Conservation (phyloP, 2,113 vertebrate species). For the Cebus imitator region DNA sequence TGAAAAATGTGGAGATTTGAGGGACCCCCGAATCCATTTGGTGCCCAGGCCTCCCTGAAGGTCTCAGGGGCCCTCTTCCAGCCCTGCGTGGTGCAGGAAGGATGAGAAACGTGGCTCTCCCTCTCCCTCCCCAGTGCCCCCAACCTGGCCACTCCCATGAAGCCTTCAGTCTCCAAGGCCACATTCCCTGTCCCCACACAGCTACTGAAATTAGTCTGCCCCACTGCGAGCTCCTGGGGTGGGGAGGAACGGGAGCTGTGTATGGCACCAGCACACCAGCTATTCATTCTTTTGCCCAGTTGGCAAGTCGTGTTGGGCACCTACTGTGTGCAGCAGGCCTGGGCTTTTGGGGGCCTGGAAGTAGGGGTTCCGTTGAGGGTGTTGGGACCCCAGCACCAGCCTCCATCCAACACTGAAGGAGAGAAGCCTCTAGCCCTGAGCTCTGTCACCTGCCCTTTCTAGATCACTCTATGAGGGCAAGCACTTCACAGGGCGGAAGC, state of each 20-base stretch:
- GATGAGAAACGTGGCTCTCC: too few species aligned
- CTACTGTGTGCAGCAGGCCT: not conserved
- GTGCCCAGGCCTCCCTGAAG: not conserved
- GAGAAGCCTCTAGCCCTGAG: not conserved
- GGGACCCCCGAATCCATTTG: not conserved
- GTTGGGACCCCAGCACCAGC: not conserved
- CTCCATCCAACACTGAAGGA: not conserved
- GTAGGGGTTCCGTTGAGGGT: fast-evolving
- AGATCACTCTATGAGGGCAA: conserved; percentile 94
- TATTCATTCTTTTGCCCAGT: fast-evolving
- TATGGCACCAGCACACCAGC: not conserved
- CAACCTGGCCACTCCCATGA: fast-evolving
- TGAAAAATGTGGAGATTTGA: not conserved
- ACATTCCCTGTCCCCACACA: fast-evolving
- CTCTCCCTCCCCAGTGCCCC: not conserved
- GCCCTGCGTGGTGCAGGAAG: not conserved
- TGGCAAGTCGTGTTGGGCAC: too few species aligned
- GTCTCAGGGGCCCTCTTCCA: not conserved
- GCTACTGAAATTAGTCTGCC: not conserved
- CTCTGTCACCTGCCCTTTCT: not conserved
- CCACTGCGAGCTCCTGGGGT: fast-evolving
- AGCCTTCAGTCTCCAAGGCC: not conserved
- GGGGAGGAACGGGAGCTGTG: too few species aligned
- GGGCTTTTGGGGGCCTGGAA: not conserved
- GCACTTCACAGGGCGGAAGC: conserved; percentile 91